Evolutionary conservation across 2,797 vertebrate genomes (phyloP).

Genomic region (Steatocranus sp.): DNA sequence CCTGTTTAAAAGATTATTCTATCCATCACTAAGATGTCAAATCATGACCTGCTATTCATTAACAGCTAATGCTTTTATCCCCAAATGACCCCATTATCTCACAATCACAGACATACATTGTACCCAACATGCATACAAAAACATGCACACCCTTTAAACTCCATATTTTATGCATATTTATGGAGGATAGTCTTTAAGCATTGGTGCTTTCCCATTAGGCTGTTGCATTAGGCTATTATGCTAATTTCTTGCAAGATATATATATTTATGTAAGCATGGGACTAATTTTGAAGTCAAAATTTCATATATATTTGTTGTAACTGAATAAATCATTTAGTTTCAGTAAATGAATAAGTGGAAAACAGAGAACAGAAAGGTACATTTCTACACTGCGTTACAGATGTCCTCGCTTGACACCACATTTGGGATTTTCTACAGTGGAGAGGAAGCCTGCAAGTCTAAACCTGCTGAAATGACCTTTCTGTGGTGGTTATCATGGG

Average conservation of each 20-base stretch:
- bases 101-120: not conserved
- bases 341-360: not conserved
- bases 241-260: not conserved
- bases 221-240: not conserved
- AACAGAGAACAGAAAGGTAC: not conserved
- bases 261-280: rapidly evolving
- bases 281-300: not conserved
- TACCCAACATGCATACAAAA: not conserved
- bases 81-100: not conserved
- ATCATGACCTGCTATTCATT: not conserved
- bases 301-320: not conserved
- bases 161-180: not conserved
- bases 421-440: not conserved
- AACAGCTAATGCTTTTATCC: not conserved
- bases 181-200: not conserved
- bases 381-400: not conserved
- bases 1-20: not conserved
- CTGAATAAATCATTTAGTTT: not conserved
- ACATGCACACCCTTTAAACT: not conserved
- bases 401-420: not conserved
- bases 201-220: not conserved
- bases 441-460: not conserved
- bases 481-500: conserved; percentile 37
- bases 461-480: conserved; percentile 27
- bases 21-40: not conserved